Evolutionary conservation across 2,888 invertebrate species (phyloP).

Genomic region (Andrena haemorrhoa): DNA sequence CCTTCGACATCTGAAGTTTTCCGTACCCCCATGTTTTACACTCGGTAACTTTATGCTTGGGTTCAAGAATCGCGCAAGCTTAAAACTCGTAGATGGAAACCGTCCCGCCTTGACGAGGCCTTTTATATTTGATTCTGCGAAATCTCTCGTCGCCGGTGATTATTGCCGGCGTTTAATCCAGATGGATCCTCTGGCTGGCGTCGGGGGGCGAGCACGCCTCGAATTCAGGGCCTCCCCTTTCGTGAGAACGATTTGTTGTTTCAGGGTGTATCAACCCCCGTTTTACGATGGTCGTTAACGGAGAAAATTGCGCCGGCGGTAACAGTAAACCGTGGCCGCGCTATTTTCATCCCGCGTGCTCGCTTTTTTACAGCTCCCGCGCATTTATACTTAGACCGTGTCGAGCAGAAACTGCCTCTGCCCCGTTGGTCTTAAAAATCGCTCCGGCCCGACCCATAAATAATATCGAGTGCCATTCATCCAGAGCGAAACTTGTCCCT

Average conservation of each 20-base stretch:
- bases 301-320: constrained; percentile 60
- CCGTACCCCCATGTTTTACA: too few relatives aligned
- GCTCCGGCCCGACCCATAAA: background rate
- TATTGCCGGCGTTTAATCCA: constrained; percentile 10
- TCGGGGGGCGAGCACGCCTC: background rate
- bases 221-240: background rate
- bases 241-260: constrained; percentile 47
- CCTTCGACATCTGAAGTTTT: too few relatives aligned
- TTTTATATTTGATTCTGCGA: constrained; percentile 23
- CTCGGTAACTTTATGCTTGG: too few relatives aligned
- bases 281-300: constrained; percentile 63
- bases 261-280: constrained; percentile 45
- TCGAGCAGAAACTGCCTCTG: background rate
- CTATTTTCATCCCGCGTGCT: constrained; percentile 56
- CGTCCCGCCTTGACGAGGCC: background rate
- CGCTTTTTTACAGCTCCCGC: constrained; percentile 18
- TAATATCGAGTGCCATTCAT: background rate
- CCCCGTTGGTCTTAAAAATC: background rate
- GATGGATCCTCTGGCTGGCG: background rate
- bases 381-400: background rate
- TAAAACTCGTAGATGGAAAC: background rate
- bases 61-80: background rate
- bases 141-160: constrained; percentile 25
- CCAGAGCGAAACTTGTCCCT: background rate
- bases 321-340: constrained; percentile 45